Evolutionary conservation across 2,113 vertebrate genomes (phyloP), one percentile per base, ranked within the genome.

Genomic region (Forbesichthys papilliferus): DNA sequence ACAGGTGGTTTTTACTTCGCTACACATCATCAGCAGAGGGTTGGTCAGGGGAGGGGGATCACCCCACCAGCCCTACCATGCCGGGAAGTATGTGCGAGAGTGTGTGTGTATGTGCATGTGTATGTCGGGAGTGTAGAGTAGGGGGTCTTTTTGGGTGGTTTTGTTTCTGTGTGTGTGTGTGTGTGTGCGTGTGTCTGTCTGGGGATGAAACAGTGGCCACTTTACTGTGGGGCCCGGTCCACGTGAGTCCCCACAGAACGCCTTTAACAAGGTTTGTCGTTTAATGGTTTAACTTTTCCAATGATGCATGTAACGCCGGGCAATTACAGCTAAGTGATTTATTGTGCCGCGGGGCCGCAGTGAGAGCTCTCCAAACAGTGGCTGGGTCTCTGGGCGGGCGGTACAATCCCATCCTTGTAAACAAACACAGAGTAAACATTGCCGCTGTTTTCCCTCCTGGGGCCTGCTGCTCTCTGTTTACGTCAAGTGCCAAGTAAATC

Each of bases 401-500:
- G 80, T 69, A 84, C 86, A 81, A 86, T 87, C 77, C 81, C 71
- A 80, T 82, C 84, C 79, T 80, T 87, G 84, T 90, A 90, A 92
- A 91, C 88, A 92, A 89, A 88, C 84, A 81, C 79, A 88, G 80
- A 78, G 85, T 85, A 79, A 90, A 90, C 84, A 87, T 52, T 66
- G 82, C 56, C 3, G 63, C 64, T 78, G 81, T 80, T 87, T 82
- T 84, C 83, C 84, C 84, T 82, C 84, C 72, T 46, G 74, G 64
- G 83, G 74, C 74, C 79, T 61, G 79, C 77, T 71, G 81, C 78
- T 88, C 88, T 84, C 87, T 87, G 86, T 89, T 87, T 84, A 81
- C 90, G 86, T 88, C 86, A 83, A 89, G 84, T 75, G 82, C 92
- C 90, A 91, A 94, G 89, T 93, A 93, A 93, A 94, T 95, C 94